These are phyloP conservation scores for Hirundichthys speculiger DNA, from an alignment of 2,113 vertebrate species.

Conservation along the genomic window DNA sequence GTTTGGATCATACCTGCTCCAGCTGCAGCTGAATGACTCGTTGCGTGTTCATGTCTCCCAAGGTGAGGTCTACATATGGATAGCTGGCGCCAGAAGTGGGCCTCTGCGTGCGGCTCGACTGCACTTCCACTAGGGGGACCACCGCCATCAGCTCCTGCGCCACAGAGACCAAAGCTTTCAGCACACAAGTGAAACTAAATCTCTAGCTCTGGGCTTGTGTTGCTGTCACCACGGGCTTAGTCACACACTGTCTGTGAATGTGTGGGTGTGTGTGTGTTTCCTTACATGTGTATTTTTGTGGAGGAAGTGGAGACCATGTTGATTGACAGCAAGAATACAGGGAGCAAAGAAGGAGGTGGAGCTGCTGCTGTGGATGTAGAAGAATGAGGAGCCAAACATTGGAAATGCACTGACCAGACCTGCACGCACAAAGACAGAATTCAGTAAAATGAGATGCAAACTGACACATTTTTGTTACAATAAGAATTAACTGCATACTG, in stretches of 20 bases:
- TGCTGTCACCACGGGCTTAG: constrained; percentile 23
- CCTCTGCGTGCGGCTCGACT: constrained; percentile 89
- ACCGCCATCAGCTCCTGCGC: constrained; percentile 85
- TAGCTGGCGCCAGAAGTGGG: constrained; percentile 86
- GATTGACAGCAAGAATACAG: constrained; percentile 72
- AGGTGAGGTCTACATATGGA: constrained; percentile 90
- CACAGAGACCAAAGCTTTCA: constrained; percentile 27
- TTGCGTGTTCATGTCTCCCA: constrained; percentile 86
- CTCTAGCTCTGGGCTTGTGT: constrained; percentile 7
- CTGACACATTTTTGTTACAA: too few species aligned
- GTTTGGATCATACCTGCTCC: constrained; percentile 85
- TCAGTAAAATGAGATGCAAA: neutral
- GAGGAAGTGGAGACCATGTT: constrained; percentile 74
- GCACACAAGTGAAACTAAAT: neutral
- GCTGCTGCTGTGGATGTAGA: constrained; percentile 77
- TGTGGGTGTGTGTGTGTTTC: constrained; percentile 2
- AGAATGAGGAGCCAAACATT: constrained; percentile 75
- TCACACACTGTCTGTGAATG: constrained; percentile 10
- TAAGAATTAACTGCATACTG: too few species aligned
- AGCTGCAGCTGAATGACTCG: constrained; percentile 91
- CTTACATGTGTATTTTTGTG: constrained; percentile 77
- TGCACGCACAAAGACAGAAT: constrained; percentile 33
- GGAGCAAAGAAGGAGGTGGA: constrained; percentile 76
- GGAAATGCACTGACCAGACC: constrained; percentile 74
- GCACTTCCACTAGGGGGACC: constrained; percentile 89